phyloP scores from a whole-genome alignment of 2,888 invertebrate genomes.

The Amphipoea lucens region DNA sequence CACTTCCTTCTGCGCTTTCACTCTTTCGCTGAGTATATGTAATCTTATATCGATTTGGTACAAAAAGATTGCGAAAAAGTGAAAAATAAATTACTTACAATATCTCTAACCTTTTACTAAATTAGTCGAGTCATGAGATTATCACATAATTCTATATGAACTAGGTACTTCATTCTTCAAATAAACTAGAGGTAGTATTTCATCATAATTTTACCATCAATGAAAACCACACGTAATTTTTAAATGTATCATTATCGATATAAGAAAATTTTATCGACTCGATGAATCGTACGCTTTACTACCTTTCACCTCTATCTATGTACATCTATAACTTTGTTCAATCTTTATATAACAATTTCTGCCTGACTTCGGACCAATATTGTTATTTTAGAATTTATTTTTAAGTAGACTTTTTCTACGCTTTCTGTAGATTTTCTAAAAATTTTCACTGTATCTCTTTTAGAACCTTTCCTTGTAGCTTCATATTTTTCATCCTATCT shows the following conservation, averaged over 20 bases:
- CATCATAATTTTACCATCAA: conserved; percentile 3
- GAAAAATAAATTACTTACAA: not conserved
- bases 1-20: conserved; percentile 35
- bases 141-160: not conserved
- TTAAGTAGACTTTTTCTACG: conserved; percentile 75
- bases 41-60: conserved; percentile 66
- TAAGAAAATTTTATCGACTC: conserved; percentile 48
- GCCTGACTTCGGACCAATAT: conserved; percentile 83
- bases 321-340: conserved; percentile 45
- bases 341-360: conserved; percentile 64
- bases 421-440: conserved; percentile 70
- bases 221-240: not conserved
- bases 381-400: conserved; percentile 84
- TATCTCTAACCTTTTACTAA: not conserved
- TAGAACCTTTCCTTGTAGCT: conserved; percentile 50
- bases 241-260: conserved; percentile 57
- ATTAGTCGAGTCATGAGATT: not conserved
- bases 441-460: conserved; percentile 53
- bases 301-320: conserved; percentile 35
- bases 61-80: not conserved
- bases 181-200: conserved; percentile 4
- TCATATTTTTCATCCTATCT: conserved; percentile 38
- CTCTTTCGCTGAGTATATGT: conserved; percentile 14
- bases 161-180: not conserved
- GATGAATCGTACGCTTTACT: conserved; percentile 49